A percentile compares a stretch with the other conserved stretches of the same genome.
These are phyloP conservation scores for Laspeyria flexula DNA, from an alignment of 2,888 invertebrate species.

Conservation along the genomic window DNA sequence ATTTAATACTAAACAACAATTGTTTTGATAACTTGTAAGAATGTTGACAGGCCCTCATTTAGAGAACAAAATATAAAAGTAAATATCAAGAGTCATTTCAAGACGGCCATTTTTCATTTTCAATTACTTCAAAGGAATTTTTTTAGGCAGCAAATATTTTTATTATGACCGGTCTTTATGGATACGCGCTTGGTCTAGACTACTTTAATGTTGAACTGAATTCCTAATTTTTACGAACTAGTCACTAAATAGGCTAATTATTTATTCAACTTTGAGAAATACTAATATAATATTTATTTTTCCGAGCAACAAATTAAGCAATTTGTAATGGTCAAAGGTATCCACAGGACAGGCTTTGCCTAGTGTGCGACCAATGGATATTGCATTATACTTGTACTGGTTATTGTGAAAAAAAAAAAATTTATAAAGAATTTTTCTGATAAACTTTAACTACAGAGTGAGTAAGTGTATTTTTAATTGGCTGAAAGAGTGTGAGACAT, in stretches of 20 bases:
- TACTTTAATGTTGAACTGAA: background rate
- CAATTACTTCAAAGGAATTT: background rate
- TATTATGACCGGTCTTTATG: background rate
- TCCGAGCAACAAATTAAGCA: too few species aligned
- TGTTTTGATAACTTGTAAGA: background rate
- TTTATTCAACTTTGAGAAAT: too few species aligned
- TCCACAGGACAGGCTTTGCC: too few species aligned
- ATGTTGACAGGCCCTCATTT: background rate
- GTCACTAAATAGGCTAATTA: background rate
- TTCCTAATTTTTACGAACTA: background rate
- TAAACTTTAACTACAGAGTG: too few species aligned
- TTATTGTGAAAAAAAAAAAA: too few species aligned
- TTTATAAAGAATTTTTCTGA: too few species aligned
- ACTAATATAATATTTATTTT: too few species aligned
- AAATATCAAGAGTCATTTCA: conserved; percentile 5
- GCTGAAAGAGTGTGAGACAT: background rate
- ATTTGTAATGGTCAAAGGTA: too few species aligned
- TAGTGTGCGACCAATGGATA: too few species aligned
- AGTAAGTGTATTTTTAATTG: background rate
- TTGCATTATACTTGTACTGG: too few species aligned
- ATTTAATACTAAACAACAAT: too few species aligned
- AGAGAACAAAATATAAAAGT: background rate
- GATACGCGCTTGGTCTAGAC: too few species aligned
- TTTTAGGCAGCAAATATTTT: background rate
- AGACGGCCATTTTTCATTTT: conserved; percentile 10